A percentile compares a stretch with the other conserved stretches of the same genome.
Conservation (phyloP, 2,888 invertebrate genomes). For the Phania funesta region DNA sequence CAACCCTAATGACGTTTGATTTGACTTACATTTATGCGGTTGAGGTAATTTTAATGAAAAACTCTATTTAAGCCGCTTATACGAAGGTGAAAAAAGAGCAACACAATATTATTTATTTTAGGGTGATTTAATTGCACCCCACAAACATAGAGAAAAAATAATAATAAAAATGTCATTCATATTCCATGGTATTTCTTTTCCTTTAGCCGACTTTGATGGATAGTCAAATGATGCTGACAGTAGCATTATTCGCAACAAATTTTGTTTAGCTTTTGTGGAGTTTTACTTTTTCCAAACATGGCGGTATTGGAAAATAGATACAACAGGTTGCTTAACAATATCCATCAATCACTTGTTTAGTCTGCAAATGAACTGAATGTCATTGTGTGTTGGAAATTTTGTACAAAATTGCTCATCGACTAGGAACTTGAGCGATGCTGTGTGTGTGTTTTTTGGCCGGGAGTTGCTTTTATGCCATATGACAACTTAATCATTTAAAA, state of each 20-base stretch:
- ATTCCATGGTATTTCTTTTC: neutral
- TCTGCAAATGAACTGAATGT: neutral
- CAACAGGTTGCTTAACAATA: slow-evolving; percentile 51
- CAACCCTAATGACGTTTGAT: slow-evolving; percentile 66
- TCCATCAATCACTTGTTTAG: slow-evolving; percentile 41
- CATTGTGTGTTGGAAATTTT: too few relatives aligned
- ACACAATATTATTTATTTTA: neutral
- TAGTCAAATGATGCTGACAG: slow-evolving; percentile 46
- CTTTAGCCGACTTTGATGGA: slow-evolving; percentile 16
- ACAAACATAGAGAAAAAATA: neutral
- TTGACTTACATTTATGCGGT: slow-evolving; percentile 70
- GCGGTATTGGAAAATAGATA: neutral
- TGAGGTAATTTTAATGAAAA: slow-evolving; percentile 69
- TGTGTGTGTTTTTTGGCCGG: too few relatives aligned
- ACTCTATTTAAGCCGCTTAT: slow-evolving; percentile 70
- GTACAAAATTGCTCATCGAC: too few relatives aligned
- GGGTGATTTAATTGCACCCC: slow-evolving; percentile 23
- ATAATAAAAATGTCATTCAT: slow-evolving; percentile 42
- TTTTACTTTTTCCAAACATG: neutral
- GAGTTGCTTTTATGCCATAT: too few relatives aligned
- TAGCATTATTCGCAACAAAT: slow-evolving; percentile 46
- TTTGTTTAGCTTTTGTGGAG: neutral
- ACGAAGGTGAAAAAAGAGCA: slow-evolving; percentile 43
- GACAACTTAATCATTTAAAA: too few relatives aligned
- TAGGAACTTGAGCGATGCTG: too few relatives aligned